Evolutionary conservation across 2,113 vertebrate species (phyloP).

Genomic region (Etia nguti): DNA sequence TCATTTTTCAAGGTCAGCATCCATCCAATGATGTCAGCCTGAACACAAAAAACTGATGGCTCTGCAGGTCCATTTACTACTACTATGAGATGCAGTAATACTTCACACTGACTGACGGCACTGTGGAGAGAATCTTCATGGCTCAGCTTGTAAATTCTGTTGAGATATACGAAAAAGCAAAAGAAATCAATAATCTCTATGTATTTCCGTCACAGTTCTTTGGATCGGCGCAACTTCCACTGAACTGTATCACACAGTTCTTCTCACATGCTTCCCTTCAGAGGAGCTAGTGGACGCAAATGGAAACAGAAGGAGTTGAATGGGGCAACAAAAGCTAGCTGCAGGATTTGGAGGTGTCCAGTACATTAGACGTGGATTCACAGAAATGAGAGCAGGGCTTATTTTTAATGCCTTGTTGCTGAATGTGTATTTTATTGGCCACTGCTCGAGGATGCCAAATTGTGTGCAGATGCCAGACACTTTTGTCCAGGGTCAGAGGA

Average conservation of each 20-base stretch:
- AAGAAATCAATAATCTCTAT: neutral
- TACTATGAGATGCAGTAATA: neutral
- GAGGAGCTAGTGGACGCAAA: neutral
- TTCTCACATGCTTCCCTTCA: neutral
- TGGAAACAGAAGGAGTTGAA: neutral
- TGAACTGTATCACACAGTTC: neutral
- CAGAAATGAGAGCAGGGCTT: neutral
- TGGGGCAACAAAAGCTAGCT: neutral
- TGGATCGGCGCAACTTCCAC: neutral
- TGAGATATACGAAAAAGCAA: neutral
- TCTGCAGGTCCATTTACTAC: neutral
- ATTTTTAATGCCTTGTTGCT: neutral
- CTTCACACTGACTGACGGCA: neutral
- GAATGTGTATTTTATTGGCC: neutral
- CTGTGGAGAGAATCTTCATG: neutral
- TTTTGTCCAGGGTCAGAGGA: slow-evolving; percentile 41
- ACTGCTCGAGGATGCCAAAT: neutral
- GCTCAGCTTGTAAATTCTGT: neutral
- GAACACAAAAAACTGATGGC: neutral
- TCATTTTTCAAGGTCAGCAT: slow-evolving; percentile 32
- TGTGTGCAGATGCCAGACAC: slow-evolving; percentile 13
- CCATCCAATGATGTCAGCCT: neutral
- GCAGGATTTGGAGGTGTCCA: neutral
- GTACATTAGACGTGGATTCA: neutral
- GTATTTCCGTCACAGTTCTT: neutral